Evolutionary conservation across 2,888 invertebrate genomes (phyloP), one percentile per base, ranked within the genome.

Genomic region (Augochlorella aurata): DNA sequence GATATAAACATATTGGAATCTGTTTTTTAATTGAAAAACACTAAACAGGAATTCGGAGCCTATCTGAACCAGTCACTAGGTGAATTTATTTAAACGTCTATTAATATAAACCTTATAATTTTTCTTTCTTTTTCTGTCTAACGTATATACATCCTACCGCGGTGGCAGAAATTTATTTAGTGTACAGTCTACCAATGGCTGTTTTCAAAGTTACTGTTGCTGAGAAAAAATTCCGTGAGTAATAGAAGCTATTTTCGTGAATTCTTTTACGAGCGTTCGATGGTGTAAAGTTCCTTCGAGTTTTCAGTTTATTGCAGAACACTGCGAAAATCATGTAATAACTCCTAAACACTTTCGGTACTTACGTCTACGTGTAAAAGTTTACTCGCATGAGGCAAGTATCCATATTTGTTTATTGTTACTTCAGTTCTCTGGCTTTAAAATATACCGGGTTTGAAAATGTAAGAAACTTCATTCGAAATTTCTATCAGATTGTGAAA

Each of bases 301-400:
- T 82, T 80, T 67, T 74, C 63, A 77, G 71, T 80, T 71, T 82
- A 49, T 77, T 75, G 49, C 82, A n/a, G 68, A 21, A 58, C 74
- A 67, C 72, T 65, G 29, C 49, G 72, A 81, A 65, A 69, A 69
- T 44, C 69, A 49, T 50, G 47, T 71, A 79, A 77, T 80, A 81
- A 81, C 74, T 74, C 69, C 38, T 50, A 70, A 69, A 74, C 65
- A 69, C 65, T 69, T 52, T 45, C 69, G 66, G 69, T 70, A 44
- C 54, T 21, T 71, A 8, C 44, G 29, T 68, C 65, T 7, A 24
- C 21, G 24, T 24, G 58, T 2, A 58, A 58, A 58, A 58, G 24
- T 58, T 58, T 58, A 58, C 58, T 58, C 58, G 58, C 1, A 12
- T 21, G 14, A 24, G 58, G 38, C 38, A 38, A 38, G 21, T 24